A percentile compares a stretch with the other conserved stretches of the same genome.
Evolutionary conservation across 2,797 vertebrate genomes (phyloP).

Genomic region (Odontamblyopus rebecca): DNA sequence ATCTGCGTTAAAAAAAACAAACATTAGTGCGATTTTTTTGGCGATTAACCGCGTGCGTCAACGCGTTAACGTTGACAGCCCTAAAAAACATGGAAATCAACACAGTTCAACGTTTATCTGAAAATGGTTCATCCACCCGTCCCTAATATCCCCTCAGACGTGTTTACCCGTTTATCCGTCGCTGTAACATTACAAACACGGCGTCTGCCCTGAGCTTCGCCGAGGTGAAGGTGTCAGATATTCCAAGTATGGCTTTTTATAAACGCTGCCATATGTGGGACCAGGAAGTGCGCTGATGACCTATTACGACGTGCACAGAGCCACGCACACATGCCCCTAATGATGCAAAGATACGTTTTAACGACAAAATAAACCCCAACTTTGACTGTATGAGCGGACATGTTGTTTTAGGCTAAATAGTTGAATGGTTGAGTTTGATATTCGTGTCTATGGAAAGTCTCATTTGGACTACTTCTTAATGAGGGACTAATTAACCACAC

Average conservation of each 20-base stretch:
- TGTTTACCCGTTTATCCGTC: background rate
- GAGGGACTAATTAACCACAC: constrained; percentile 51
- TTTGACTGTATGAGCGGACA: constrained; percentile 12
- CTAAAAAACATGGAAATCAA: too few species aligned
- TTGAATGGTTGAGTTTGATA: constrained; percentile 10
- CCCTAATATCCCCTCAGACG: background rate
- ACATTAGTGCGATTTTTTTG: too few species aligned
- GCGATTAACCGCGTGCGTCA: too few species aligned
- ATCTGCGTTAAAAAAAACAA: too few species aligned
- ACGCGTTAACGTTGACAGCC: too few species aligned
- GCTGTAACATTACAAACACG: constrained; percentile 1
- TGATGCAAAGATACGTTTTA: constrained; percentile 21
- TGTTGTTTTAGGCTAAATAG: constrained; percentile 29
- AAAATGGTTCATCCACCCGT: background rate
- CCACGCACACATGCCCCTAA: constrained; percentile 20
- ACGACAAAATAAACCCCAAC: constrained; percentile 20
- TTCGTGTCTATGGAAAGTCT: constrained; percentile 38
- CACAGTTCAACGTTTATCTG: background rate
- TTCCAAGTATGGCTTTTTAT: constrained; percentile 21
- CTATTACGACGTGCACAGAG: background rate
- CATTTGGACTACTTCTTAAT: constrained; percentile 57
- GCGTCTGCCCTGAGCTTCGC: background rate
- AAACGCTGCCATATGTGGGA: constrained; percentile 33
- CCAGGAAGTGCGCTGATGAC: constrained; percentile 23
- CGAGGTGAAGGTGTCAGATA: constrained; percentile 23